Percentiles rank a stretch among this genome's conserved stretches.
Conservation (phyloP, 2,113 vertebrate genomes). For the Pleuronectes platessa region DNA sequence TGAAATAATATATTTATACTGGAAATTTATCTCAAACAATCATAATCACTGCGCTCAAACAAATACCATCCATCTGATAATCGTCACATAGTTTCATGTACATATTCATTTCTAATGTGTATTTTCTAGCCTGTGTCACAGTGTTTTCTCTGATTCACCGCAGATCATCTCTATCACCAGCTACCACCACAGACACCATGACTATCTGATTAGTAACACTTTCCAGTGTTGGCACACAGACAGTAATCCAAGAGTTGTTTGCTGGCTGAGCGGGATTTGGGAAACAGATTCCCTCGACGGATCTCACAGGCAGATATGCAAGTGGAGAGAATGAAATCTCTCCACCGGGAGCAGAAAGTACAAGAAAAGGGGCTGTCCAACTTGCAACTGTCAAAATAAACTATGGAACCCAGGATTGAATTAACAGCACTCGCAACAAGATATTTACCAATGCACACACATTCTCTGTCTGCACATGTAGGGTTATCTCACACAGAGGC, state of each 20-base stretch:
- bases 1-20: not conserved
- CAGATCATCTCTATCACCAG: not conserved
- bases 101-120: not conserved
- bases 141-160: not conserved
- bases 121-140: not conserved
- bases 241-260: constrained; percentile 17
- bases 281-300: constrained; percentile 32
- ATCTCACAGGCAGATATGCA: constrained; percentile 20
- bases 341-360: not conserved
- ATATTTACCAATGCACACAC: too few relatives aligned
- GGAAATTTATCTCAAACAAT: not conserved
- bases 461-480: too few relatives aligned
- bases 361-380: not conserved
- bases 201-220: constrained; percentile 9
- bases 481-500: too few relatives aligned
- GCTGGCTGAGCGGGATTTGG: constrained; percentile 19
- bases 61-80: not conserved
- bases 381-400: not conserved
- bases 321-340: constrained; percentile 1
- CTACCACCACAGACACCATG: not conserved
- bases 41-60: not conserved
- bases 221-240: constrained; percentile 5
- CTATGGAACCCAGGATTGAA: too few relatives aligned
- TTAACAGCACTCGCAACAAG: too few relatives aligned
- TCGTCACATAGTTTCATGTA: not conserved